Evolutionary conservation across 1,140 invertebrate species (phyloP).

Genomic region (Caenorhabditis latens): DNA sequence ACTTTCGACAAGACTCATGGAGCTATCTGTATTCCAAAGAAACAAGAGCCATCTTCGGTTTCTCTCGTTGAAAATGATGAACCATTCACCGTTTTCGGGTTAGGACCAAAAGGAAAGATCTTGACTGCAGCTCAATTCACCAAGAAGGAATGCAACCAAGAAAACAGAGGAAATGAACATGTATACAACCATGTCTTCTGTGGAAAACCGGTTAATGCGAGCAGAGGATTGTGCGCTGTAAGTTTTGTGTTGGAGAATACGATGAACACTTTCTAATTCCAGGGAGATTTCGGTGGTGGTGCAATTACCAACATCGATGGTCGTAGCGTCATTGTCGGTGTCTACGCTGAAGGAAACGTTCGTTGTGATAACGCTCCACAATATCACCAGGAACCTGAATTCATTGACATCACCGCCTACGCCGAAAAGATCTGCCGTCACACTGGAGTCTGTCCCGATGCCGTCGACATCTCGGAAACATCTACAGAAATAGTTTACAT

Average conservation of each 20-base stretch:
- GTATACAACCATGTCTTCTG: not conserved
- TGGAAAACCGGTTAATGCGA: conserved; percentile 14
- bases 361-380: not conserved
- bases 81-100: conserved; percentile 9
- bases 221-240: conserved; percentile 25
- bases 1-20: not conserved
- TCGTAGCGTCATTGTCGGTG: not conserved
- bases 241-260: not conserved
- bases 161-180: not conserved
- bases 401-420: conserved; percentile 3
- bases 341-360: conserved; percentile 35
- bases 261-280: not conserved
- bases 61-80: not conserved
- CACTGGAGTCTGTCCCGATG: conserved; percentile 4
- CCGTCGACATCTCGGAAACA: not conserved
- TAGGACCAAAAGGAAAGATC: conserved; percentile 1
- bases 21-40: not conserved
- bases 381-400: not conserved
- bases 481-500: not conserved
- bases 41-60: not conserved
- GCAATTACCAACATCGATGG: not conserved
- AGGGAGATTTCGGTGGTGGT: conserved; percentile 30
- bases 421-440: not conserved
- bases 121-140: not conserved
- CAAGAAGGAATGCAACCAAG: not conserved